Evolutionary conservation across 2,888 invertebrate genomes (phyloP).

Genomic region (Parthenolecanium corni): DNA sequence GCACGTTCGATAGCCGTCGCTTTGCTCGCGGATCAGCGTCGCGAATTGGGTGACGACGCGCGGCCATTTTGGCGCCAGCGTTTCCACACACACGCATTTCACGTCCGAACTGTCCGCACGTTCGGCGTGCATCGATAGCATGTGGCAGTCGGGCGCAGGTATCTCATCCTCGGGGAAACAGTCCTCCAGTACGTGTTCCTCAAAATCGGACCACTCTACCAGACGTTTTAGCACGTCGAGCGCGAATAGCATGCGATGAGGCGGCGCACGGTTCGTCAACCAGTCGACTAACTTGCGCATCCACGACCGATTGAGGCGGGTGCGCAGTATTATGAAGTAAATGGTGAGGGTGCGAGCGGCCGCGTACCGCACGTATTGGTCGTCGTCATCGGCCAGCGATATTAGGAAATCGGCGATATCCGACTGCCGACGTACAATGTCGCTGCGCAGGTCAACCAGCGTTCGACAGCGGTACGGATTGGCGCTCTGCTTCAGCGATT

Average conservation of each 20-base stretch:
- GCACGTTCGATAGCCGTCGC: constrained; percentile 42
- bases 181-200: constrained; percentile 68
- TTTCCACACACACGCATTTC: constrained; percentile 74
- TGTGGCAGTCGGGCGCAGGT: constrained; percentile 37
- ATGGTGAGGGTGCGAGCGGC: constrained; percentile 68
- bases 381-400: constrained; percentile 61
- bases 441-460: constrained; percentile 67
- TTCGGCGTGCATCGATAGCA: constrained; percentile 53
- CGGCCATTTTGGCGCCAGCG: constrained; percentile 73
- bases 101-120: constrained; percentile 57
- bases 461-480: constrained; percentile 70
- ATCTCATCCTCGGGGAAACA: constrained; percentile 42
- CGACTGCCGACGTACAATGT: constrained; percentile 65
- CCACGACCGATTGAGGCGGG: constrained; percentile 63
- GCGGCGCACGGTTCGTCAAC: constrained; percentile 44
- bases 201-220: constrained; percentile 77
- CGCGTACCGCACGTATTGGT: constrained; percentile 68
- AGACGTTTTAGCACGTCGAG: constrained; percentile 74
- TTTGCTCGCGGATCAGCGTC: constrained; percentile 40
- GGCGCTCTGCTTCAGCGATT: constrained; percentile 71
- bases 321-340: constrained; percentile 71
- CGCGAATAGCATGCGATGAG: constrained; percentile 66
- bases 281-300: constrained; percentile 55
- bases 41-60: constrained; percentile 56
- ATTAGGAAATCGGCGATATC: constrained; percentile 75